Evolutionary conservation across 2,888 invertebrate species (phyloP), one percentile per base, ranked within the genome.

Genomic region (Stenichneumon culpator): DNA sequence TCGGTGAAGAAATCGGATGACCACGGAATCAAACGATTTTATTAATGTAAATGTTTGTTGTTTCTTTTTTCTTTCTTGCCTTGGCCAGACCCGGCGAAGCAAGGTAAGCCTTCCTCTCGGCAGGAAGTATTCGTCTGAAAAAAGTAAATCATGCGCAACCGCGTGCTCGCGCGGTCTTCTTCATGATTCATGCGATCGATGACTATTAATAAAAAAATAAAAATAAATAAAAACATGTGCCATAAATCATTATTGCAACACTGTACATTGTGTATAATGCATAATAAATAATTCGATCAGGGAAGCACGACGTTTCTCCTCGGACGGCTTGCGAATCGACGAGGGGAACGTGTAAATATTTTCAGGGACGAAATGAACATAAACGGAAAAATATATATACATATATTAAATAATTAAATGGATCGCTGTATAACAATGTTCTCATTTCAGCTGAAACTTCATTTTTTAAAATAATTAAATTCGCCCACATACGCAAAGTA

Each of bases 81-180:
- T 90, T 85, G 91, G 90, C 89, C 91, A 93, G 93, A 92, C 60
- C 90, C 92, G 88, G 89, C 90, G 88, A 92, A 91, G 89, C 91
- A 92, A 93, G 93, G 93, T 93, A 93, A 93, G 93, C 90, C 44
- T 86, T 84, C 82, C 82, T 74, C 73, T 57, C 78, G 54, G 63
- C 60, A 77, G 80, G 83, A 86, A 86, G 73, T 86, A 81, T 47
- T 78, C 77, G 77, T 67, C 73, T 75, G 68, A 70, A 14, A 36
- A 19, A 44, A 28, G 36, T 39, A 70, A 69, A 75, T 86, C 79
- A 86, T 73, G 63, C 73, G 72, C 70, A 70, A 47, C 78, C 74
- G 57, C 68, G 60, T 25, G 19, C 47, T 82, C 65, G 60, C 44
- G 75, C 44, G 22, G 65, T 82, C 16, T 63, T 63, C 67, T 80